Base-by-base conservation (phyloP, 2,113 vertebrate genomes). In the Gasterosteus nipponicus region DNA sequence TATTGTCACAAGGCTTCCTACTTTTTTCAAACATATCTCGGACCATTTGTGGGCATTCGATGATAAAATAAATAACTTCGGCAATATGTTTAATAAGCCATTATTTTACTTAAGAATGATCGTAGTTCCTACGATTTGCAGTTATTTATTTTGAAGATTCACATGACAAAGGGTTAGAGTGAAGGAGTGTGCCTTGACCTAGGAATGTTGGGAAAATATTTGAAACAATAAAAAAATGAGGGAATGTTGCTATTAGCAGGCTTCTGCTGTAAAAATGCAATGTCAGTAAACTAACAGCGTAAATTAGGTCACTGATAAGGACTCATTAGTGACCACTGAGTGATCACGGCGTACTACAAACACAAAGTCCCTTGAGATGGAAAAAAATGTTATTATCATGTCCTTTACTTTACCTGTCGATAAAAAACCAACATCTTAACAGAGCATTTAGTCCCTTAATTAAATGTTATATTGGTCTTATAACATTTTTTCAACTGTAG, bases 271-370 rank as follows among this genome's bases (percentile, higher is more conserved):
- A 33, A 54, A 59, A 73, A 71, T 38, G 1, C 12, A 35, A 41
- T 29, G 33, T 75, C 31, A 77, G 4, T 70, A 2, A 47, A 22
- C 9, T 10, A 22, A 26, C 44, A 49, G 46, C 49, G 10, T 68
- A 19, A 84, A 81, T 70, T 16, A 56, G 73, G 75, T 83, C 83
- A 77, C 44, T 67, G 63, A 85, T 66, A 74, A 41, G 33, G 3
- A 49, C n/a, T 79, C 53, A 62, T 65, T 54, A 46, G 19, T 49
- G 47, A 84, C 26, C 46, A 26, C 26, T 68, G 80, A 78, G 71
- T 84, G 84, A 90, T 87, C 77, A 62, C 65, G 54, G 70, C n/a
- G 1, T 86, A 86, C 54, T 84, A 42, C 26, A 56, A 78, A 91
- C 67, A 80, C 87, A 90, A 88, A 87, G 84, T 89, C 78, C 73